These are phyloP conservation scores for Drosophila trapezifrons DNA, from an alignment of 1,140 invertebrate species.

Conservation along the genomic window DNA sequence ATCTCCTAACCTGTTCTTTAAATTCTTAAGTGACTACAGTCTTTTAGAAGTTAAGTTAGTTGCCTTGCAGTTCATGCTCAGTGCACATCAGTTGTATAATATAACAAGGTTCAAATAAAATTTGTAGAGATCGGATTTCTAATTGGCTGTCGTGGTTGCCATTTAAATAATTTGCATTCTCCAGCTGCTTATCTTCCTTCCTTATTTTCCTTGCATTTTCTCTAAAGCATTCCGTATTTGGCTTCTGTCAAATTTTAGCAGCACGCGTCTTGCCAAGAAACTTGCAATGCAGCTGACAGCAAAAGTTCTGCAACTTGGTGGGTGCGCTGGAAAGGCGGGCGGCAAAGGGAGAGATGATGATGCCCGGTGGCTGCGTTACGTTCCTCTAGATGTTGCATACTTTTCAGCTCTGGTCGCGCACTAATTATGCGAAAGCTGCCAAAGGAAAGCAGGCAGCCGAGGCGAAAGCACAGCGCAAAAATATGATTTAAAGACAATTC, in stretches of 20 bases:
- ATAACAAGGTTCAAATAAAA: neutral
- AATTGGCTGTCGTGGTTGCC: constrained; percentile 5
- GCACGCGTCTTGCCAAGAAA: constrained; percentile 11
- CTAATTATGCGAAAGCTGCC: constrained; percentile 33
- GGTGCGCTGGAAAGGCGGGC: too few species aligned
- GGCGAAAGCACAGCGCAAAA: neutral
- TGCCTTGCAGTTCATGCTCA: too few species aligned
- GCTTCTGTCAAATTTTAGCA: constrained; percentile 14
- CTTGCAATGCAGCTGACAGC: constrained; percentile 28
- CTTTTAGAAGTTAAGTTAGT: too few species aligned
- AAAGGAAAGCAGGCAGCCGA: neutral
- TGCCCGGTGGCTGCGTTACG: neutral
- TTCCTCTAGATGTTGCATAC: constrained; percentile 8
- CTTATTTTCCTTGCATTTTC: neutral
- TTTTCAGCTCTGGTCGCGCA: constrained; percentile 20
- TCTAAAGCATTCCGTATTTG: neutral
- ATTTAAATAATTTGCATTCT: constrained; percentile 10
- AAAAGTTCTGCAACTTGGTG: constrained; percentile 6
- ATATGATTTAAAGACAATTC: neutral
- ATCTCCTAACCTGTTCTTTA: too few species aligned
- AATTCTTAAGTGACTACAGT: too few species aligned
- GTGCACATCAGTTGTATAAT: too few species aligned
- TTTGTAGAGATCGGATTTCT: constrained; percentile 1
- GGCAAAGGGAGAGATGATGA: too few species aligned
- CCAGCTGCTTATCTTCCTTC: neutral